These are phyloP conservation scores for Caenorhabditis auriculariae DNA, from an alignment of 2,888 invertebrate genomes.

Conservation along the genomic window DNA sequence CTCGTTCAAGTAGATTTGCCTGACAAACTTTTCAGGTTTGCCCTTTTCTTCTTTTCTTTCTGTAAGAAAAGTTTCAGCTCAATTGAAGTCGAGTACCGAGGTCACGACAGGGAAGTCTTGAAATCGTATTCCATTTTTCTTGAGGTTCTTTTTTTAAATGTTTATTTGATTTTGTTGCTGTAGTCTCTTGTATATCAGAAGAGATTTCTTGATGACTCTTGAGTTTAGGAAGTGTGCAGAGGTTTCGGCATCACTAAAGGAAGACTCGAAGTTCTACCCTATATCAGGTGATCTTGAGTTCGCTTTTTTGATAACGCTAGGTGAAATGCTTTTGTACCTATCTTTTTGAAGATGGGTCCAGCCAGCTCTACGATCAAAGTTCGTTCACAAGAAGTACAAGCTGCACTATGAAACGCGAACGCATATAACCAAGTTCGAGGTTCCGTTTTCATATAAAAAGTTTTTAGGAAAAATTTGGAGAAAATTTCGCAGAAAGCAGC, in stretches of 20 bases:
- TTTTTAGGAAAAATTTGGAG: neutral
- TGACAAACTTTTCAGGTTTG: conserved; percentile 18
- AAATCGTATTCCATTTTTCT: conserved; percentile 59
- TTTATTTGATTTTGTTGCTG: neutral
- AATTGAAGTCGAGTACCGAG: conserved; percentile 56
- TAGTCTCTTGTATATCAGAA: neutral
- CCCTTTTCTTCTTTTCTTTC: neutral
- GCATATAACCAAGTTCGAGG: conserved; percentile 77
- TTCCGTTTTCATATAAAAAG: conserved; percentile 67
- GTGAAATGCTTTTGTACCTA: neutral
- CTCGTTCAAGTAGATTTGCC: conserved; percentile 22
- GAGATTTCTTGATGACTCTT: neutral
- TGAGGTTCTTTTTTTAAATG: conserved; percentile 27
- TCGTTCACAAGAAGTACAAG: conserved; percentile 87
- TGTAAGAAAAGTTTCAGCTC: conserved; percentile 17
- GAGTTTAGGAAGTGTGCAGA: conserved; percentile 39
- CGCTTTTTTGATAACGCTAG: conserved; percentile 60
- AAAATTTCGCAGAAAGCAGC: neutral
- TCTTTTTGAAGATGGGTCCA: conserved; percentile 60
- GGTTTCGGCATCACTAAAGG: conserved; percentile 44
- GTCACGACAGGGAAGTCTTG: conserved; percentile 57
- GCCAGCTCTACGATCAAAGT: conserved; percentile 83
- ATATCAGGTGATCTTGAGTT: conserved; percentile 68
- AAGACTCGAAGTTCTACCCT: conserved; percentile 44
- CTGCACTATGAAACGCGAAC: conserved; percentile 95